Conservation (phyloP, 2,113 vertebrate species). For the Tachycineta bicolor region DNA sequence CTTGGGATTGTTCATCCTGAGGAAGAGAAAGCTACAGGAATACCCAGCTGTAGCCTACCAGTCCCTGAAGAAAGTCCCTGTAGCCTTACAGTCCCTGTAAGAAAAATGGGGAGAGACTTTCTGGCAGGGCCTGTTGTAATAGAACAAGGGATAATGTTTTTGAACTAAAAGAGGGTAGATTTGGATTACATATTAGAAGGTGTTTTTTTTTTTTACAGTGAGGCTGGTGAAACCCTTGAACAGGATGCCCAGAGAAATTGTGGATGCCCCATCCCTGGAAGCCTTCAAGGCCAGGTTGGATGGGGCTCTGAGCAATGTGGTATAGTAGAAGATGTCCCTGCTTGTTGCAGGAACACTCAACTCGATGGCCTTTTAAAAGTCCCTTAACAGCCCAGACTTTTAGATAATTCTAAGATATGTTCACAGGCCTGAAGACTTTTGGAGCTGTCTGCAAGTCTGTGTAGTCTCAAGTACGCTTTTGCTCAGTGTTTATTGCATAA, state of each 20-base stretch:
- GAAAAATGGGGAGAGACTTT: neutral
- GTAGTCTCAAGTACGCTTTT: neutral
- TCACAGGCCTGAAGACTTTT: neutral
- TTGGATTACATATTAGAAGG: neutral
- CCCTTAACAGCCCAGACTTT: neutral
- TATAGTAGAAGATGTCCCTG: neutral
- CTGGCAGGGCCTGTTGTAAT: neutral
- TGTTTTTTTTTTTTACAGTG: neutral
- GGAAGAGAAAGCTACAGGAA: accelerated
- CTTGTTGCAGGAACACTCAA: neutral
- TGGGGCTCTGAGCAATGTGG: neutral
- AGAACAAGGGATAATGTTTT: neutral
- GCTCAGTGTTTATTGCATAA: neutral
- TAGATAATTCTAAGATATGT: neutral
- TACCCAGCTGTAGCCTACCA: neutral
- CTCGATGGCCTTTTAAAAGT: accelerated
- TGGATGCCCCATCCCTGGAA: neutral
- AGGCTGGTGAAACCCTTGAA: neutral
- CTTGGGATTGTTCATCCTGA: neutral
- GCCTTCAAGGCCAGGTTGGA: neutral
- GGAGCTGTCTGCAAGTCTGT: neutral
- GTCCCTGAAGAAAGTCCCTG: neutral
- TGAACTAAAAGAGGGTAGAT: neutral
- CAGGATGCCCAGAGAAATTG: neutral
- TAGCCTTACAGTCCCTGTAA: too few species aligned